Base-by-base conservation (phyloP, 2,888 invertebrate genomes). In the Glaucopsyche alexis region DNA sequence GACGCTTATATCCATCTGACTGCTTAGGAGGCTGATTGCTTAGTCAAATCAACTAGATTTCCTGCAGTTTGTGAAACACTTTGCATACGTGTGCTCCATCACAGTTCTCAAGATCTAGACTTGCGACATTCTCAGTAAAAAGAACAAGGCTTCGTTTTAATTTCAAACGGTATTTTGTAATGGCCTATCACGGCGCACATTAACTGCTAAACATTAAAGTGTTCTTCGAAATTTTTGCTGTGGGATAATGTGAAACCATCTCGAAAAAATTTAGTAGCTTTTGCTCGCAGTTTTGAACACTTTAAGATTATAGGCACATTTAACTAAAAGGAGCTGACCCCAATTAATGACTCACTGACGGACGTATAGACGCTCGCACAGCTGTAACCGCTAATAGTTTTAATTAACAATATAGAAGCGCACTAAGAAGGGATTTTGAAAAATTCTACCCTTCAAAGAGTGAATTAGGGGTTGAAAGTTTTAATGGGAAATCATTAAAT, bases 101-200 rank as follows among this genome's bases (percentile, higher is more conserved):
- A 47, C 47, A 42, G 42, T 29, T 60, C 60, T 29, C 60, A 60
- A 60, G 29, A 60, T 60, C 60, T 60, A 60, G 60, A 60, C 60
- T 60, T 60, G 60, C 66, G 42, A 16, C 9, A 66, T 66, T 66
- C 42, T n/a, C 42, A 42, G 66, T n/a, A 42, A 42, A 55, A 66
- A 16, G 66, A 66, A 66, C 42, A 66, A 66, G 40, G 66, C 69
- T 69, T 67, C 16, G 19, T 19, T 69, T 69, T 49, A 47, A 69
- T 45, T 67, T 47, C 67, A 67, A 49, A 69, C 69, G 69, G 69
- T 69, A 69, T 69, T 69, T 69, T 47, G 69, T 69, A 69, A 69
- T 49, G 49, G 49, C 29, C 64, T 14, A 38, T 42, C 42, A 11
- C 29, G 9, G 29, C 45, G 7, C 45, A 49, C 49, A 14, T 69